Evolutionary conservation across 2,888 invertebrate genomes (phyloP).

Genomic region (Lamellibrachia satsuma): DNA sequence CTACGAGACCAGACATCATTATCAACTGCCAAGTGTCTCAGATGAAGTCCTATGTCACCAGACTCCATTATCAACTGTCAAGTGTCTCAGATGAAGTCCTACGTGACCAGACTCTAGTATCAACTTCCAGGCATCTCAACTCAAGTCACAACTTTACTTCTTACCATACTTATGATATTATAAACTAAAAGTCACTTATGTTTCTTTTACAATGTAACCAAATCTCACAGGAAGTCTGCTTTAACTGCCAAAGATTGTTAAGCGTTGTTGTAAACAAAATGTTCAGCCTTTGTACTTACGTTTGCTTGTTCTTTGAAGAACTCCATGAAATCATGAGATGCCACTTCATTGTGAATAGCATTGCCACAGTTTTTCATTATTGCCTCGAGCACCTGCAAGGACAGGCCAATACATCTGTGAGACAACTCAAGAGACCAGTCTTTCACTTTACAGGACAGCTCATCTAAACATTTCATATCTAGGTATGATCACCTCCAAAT

Average conservation of each 20-base stretch:
- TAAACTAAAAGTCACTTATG: neutral
- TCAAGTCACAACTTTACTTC: too few species aligned
- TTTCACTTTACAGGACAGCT: neutral
- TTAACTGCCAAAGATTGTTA: neutral
- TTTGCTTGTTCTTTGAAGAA: conserved; percentile 75
- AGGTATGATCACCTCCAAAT: too few species aligned
- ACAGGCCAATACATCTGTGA: conserved; percentile 13
- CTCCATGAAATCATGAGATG: conserved; percentile 92
- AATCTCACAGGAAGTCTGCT: neutral
- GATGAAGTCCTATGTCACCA: too few species aligned
- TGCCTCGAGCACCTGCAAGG: conserved; percentile 82
- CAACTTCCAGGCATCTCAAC: too few species aligned
- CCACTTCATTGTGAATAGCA: conserved; percentile 87
- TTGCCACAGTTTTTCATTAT: conserved; percentile 97
- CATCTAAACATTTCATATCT: too few species aligned
- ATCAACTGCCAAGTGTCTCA: too few species aligned
- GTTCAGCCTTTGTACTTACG: conserved; percentile 29
- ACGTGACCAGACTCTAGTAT: too few species aligned
- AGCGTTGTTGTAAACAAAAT: neutral
- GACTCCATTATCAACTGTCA: too few species aligned
- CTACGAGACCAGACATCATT: too few species aligned
- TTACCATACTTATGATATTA: too few species aligned
- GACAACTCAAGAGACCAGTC: neutral
- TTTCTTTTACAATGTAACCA: neutral
- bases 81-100: too few species aligned